Conservation (phyloP, 2,113 vertebrate species). For the Salvelinus namaycush region DNA sequence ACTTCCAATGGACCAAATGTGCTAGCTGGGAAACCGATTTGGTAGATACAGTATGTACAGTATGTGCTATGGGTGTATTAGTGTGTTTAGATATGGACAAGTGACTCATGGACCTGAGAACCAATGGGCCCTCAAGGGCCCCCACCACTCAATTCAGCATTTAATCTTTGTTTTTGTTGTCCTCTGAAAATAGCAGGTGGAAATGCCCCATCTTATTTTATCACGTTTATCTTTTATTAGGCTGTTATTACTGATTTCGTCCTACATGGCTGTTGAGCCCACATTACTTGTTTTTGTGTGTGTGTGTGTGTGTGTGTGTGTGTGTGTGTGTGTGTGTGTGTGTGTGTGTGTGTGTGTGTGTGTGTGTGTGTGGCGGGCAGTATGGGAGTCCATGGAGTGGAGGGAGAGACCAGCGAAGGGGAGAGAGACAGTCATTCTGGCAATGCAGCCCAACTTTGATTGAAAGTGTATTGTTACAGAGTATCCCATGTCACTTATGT, state of each 20-base stretch:
- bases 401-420: slow-evolving; percentile 2
- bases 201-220: no score
- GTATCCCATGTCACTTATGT: slow-evolving; percentile 61
- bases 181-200: no score
- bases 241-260: no score
- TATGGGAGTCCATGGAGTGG: background rate
- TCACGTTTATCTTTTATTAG: no score
- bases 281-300: background rate
- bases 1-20: no score
- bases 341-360: slow-evolving; percentile 1
- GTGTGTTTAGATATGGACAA: background rate
- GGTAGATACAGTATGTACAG: background rate
- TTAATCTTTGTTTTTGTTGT: no score
- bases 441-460: slow-evolving; percentile 49
- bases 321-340: background rate
- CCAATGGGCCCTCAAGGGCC: no score
- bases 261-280: no score
- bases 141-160: no score
- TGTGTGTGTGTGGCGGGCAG: background rate
- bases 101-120: no score
- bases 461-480: slow-evolving; percentile 49
- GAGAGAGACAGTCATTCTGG: slow-evolving; percentile 30
- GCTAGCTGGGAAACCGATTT: background rate
- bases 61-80: background rate
- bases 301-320: background rate